phyloP scores from a whole-genome alignment of 2,113 vertebrate species.

The Mesitornis unicolor region DNA sequence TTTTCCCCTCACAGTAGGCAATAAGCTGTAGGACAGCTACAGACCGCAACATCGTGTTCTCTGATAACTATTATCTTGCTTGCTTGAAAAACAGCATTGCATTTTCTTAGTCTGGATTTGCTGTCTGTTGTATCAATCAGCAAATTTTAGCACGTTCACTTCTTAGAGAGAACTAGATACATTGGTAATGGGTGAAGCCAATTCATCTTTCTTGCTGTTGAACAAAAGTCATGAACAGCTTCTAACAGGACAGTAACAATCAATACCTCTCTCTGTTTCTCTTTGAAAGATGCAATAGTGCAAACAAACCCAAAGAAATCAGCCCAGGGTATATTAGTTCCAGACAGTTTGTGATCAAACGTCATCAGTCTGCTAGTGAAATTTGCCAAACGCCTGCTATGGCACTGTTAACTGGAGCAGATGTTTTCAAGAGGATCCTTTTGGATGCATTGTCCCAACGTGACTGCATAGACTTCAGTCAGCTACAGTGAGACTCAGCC shows the following conservation, averaged over 20 bases:
- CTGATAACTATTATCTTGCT: background rate
- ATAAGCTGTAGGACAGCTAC: background rate
- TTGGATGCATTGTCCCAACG: background rate
- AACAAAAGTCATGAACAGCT: background rate
- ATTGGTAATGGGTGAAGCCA: background rate
- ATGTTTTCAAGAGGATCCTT: background rate
- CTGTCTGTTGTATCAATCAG: background rate
- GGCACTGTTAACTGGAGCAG: background rate
- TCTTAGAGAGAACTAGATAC: background rate
- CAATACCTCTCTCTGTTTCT: background rate
- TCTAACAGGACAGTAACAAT: background rate
- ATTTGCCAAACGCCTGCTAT: background rate
- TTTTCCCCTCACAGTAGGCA: rapidly evolving
- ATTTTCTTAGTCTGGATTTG: background rate
- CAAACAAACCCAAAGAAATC: background rate
- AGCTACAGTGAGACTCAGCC: background rate
- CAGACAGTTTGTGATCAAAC: background rate
- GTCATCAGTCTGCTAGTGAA: background rate
- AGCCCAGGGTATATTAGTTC: background rate
- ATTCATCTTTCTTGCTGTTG: background rate
- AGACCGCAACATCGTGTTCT: background rate
- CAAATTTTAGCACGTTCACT: background rate
- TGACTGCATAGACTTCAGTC: background rate
- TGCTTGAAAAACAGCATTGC: background rate
- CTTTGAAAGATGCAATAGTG: background rate